These are phyloP conservation scores for Amblyopsis hoosieri DNA, from an alignment of 2,797 vertebrate species.

Conservation along the genomic window DNA sequence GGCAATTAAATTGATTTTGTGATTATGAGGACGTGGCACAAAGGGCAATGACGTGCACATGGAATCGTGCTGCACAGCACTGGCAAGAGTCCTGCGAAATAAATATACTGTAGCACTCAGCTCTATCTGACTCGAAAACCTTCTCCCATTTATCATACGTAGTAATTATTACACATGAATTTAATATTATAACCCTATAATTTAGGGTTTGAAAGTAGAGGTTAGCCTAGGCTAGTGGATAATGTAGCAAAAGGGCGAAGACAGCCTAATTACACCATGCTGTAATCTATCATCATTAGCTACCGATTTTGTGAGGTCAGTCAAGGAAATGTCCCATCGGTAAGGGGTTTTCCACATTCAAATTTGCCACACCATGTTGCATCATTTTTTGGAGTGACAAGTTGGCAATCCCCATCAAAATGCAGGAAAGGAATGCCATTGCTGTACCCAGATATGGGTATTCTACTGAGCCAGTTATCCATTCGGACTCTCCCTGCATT, in stretches of 20 bases:
- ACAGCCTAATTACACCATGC: constrained; percentile 7
- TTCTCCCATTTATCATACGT: constrained; percentile 45
- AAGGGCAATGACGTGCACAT: constrained; percentile 41
- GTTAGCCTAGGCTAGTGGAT: constrained; percentile 42
- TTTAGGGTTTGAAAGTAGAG: constrained; percentile 47
- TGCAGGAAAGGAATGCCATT: constrained; percentile 13
- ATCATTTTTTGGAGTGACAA: constrained; percentile 19
- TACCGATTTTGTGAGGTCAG: constrained; percentile 24
- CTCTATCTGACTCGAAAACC: constrained; percentile 40
- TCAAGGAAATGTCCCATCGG: not conserved
- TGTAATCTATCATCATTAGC: constrained; percentile 37
- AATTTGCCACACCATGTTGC: constrained; percentile 9
- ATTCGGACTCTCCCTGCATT: constrained; percentile 30
- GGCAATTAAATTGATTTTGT: constrained; percentile 15
- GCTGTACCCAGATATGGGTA: not conserved
- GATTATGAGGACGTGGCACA: constrained; percentile 29
- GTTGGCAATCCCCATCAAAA: not conserved
- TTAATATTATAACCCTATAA: constrained; percentile 44
- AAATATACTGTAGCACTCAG: constrained; percentile 17
- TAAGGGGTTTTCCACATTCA: constrained; percentile 30
- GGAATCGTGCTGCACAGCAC: constrained; percentile 38
- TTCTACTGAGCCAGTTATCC: constrained; percentile 21
- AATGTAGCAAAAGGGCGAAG: constrained; percentile 15
- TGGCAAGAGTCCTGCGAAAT: constrained; percentile 12
- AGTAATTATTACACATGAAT: constrained; percentile 51